These are phyloP conservation scores for Wasmannia auropunctata DNA, from an alignment of 1,140 invertebrate species.

Conservation along the genomic window DNA sequence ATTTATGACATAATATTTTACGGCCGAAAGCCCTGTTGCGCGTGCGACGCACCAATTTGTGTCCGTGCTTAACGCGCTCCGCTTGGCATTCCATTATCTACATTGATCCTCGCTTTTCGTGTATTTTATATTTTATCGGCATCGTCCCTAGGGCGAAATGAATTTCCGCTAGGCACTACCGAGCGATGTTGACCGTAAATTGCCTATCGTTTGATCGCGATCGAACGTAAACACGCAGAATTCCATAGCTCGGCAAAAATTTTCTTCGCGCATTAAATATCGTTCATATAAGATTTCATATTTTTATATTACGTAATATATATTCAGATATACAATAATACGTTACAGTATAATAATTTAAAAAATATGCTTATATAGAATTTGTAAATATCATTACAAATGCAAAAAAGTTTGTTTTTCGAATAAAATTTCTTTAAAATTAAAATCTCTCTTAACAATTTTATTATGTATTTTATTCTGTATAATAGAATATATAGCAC, in stretches of 20 bases:
- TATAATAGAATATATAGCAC: background rate
- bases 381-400: background rate
- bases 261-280: background rate
- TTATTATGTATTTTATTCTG: background rate
- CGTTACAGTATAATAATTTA: background rate
- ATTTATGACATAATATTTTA: slow-evolving; percentile 61
- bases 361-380: background rate
- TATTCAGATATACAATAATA: background rate
- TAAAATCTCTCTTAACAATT: background rate
- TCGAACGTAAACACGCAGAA: background rate
- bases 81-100: slow-evolving; percentile 56
- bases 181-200: slow-evolving; percentile 43
- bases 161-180: slow-evolving; percentile 32
- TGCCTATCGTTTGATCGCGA: slow-evolving; percentile 27
- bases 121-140: slow-evolving; percentile 59
- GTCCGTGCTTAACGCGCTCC: slow-evolving; percentile 44
- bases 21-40: slow-evolving; percentile 49
- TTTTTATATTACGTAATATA: background rate
- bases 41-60: slow-evolving; percentile 47
- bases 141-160: slow-evolving; percentile 38
- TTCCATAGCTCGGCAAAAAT: background rate
- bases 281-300: background rate
- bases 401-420: background rate
- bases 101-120: slow-evolving; percentile 60
- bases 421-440: background rate